These are phyloP conservation scores for Trogon melanurus DNA, from an alignment of 2,113 vertebrate species.

Conservation along the genomic window DNA sequence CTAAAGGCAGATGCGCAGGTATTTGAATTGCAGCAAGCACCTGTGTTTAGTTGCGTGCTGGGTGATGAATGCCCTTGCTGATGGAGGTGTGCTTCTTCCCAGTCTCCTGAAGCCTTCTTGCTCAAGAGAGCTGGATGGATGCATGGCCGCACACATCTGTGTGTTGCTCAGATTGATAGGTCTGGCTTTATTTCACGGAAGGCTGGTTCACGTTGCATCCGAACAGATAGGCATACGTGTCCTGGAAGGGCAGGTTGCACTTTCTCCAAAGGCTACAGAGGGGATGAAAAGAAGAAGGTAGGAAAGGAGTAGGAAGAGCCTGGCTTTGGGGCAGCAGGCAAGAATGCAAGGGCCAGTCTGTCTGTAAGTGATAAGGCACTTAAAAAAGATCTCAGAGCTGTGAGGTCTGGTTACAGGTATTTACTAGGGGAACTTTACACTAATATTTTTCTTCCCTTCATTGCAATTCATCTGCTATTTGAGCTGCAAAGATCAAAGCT, in stretches of 20 bases:
- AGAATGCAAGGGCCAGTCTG: background rate
- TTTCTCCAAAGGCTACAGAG: background rate
- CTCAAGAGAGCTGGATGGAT: background rate
- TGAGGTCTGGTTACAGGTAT: background rate
- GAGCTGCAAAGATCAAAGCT: constrained; percentile 73
- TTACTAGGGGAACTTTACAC: constrained; percentile 16
- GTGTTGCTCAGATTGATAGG: background rate
- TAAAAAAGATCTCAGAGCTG: background rate
- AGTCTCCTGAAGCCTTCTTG: background rate
- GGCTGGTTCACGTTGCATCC: background rate
- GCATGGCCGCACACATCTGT: background rate
- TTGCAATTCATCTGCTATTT: constrained; percentile 46
- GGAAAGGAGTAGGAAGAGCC: background rate
- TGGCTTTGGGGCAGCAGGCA: background rate
- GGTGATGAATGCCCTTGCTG: background rate
- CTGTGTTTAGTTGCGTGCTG: accelerated
- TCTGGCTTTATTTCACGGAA: background rate
- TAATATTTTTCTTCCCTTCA: constrained; percentile 36
- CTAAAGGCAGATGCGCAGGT: background rate
- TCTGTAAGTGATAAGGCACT: background rate
- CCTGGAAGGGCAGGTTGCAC: background rate
- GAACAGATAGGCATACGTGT: accelerated
- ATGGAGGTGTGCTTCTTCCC: accelerated
- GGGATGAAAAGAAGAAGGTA: background rate
- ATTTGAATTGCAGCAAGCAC: background rate